Evolutionary conservation across 1,140 invertebrate species (phyloP).

Genomic region (Trichonephila clavata): DNA sequence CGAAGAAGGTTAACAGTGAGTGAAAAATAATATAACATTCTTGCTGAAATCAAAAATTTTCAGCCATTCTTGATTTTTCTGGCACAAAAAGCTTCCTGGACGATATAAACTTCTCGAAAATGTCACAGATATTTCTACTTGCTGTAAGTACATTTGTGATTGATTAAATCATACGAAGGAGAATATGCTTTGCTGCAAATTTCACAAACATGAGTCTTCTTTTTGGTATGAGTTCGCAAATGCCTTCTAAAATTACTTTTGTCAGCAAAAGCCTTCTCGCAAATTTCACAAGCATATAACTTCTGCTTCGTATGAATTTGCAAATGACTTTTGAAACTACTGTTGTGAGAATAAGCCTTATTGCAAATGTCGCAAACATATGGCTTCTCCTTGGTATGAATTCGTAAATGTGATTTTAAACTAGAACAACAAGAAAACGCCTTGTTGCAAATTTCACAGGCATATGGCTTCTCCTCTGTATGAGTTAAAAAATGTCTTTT

Average conservation of each 20-base stretch:
- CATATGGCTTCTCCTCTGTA: background rate
- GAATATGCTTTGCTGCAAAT: background rate
- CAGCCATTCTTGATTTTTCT: too few species aligned
- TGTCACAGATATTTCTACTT: too few species aligned
- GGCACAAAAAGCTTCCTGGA: too few species aligned
- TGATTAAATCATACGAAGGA: background rate
- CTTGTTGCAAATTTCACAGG: background rate
- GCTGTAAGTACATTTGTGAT: background rate
- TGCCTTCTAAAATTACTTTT: slow-evolving; percentile 88
- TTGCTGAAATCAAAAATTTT: too few species aligned
- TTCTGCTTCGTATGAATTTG: background rate
- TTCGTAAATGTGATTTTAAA: slow-evolving; percentile 89
- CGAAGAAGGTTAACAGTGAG: too few species aligned
- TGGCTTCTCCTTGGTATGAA: slow-evolving; percentile 78
- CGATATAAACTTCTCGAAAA: too few species aligned
- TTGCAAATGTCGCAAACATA: background rate
- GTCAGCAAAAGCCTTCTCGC: slow-evolving; percentile 80
- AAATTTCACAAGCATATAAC: background rate
- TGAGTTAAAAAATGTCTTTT: background rate
- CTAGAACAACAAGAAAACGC: background rate
- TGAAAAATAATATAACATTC: too few species aligned
- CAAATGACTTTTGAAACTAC: slow-evolving; percentile 65
- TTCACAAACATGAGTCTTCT: slow-evolving; percentile 82
- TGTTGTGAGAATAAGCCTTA: slow-evolving; percentile 82
- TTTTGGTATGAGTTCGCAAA: slow-evolving; percentile 86